Evolutionary conservation across 2,797 vertebrate species (phyloP).

Genomic region (Ambastaia sidthimunki): DNA sequence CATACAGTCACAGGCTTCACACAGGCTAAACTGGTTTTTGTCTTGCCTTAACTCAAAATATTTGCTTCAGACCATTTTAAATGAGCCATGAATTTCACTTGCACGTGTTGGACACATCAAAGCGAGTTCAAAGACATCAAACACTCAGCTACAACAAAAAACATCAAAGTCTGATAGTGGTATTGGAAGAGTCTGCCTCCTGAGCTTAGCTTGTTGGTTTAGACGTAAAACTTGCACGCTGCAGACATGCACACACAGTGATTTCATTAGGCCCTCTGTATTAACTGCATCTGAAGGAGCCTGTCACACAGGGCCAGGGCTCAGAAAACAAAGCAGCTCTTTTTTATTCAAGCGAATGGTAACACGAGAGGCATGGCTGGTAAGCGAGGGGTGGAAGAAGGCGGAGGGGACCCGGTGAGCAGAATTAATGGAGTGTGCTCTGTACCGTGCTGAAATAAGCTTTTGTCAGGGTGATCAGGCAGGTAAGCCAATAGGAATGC

Average conservation of each 20-base stretch:
- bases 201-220: constrained; percentile 30
- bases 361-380: constrained; percentile 70
- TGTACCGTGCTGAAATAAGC: constrained; percentile 64
- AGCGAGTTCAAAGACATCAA: neutral
- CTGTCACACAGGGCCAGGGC: constrained; percentile 16
- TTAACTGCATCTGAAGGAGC: neutral
- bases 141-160: neutral
- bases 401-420: constrained; percentile 60
- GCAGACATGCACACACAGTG: constrained; percentile 1
- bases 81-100: neutral
- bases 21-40: too few species aligned
- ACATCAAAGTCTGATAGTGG: neutral
- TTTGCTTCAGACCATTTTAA: neutral
- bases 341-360: constrained; percentile 70
- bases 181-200: neutral
- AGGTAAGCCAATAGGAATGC: constrained; percentile 70
- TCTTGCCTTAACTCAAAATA: too few species aligned
- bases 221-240: neutral
- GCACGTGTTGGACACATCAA: neutral
- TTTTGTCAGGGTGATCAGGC: constrained; percentile 65
- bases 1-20: too few species aligned
- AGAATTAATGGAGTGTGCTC: constrained; percentile 64
- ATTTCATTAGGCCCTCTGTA: constrained; percentile 33
- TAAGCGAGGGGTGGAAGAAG: constrained; percentile 25
- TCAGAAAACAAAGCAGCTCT: constrained; percentile 71